phyloP scores from a whole-genome alignment of 2,113 vertebrate genomes.

The Pundamilia nyererei region DNA sequence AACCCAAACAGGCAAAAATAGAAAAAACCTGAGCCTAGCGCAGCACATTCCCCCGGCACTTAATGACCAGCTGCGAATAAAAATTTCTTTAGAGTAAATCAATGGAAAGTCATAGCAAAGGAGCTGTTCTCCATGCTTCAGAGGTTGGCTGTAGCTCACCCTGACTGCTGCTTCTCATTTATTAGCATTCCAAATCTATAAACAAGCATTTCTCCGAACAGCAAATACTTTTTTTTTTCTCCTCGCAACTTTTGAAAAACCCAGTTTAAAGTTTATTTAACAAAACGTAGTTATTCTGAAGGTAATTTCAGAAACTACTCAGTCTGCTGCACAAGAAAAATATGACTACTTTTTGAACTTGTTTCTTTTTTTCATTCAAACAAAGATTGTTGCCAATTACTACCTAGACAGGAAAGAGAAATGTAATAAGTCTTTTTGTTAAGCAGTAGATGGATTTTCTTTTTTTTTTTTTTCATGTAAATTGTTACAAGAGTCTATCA shows the following conservation, averaged over 20 bases:
- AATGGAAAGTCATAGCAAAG: background rate
- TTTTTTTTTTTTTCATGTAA: background rate
- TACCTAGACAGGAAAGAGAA: background rate
- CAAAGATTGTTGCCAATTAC: background rate
- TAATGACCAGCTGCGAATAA: background rate
- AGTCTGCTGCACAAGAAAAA: background rate
- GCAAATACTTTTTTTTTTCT: background rate
- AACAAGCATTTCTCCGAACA: background rate
- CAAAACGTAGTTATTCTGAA: background rate
- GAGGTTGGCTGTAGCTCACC: background rate
- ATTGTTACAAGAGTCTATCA: background rate
- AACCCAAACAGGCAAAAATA: background rate
- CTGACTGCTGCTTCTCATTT: background rate
- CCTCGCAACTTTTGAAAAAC: background rate
- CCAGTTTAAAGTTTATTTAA: background rate
- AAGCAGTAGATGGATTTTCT: background rate
- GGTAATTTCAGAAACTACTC: background rate
- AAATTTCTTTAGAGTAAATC: background rate
- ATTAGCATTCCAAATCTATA: background rate
- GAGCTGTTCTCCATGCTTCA: background rate
- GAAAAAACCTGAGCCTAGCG: background rate
- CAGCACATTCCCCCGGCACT: background rate
- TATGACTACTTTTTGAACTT: background rate
- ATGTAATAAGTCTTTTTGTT: background rate
- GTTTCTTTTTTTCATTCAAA: background rate